Conservation (phyloP, 2,888 invertebrate genomes). For the Hofmannophila pseudospretella region DNA sequence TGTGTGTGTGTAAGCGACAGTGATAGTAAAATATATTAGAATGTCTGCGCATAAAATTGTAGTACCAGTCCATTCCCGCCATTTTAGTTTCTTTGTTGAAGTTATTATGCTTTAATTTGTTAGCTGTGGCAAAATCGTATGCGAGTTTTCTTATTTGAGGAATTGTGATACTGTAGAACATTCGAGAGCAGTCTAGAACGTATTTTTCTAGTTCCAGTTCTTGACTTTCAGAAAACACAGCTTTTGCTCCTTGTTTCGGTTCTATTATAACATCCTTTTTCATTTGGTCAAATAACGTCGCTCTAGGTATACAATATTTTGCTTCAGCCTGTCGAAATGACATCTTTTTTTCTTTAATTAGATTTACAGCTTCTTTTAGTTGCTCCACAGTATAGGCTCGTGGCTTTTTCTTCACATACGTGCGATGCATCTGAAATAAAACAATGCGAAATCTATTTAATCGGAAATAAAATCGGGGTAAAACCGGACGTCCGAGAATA, state of each 20-base stretch:
- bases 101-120: not conserved
- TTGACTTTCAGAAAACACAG: not conserved
- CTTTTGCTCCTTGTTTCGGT: not conserved
- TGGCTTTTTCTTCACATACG: too few species aligned
- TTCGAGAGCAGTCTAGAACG: not conserved
- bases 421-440: too few species aligned
- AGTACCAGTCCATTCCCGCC: too few species aligned
- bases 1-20: too few species aligned
- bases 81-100: constrained; percentile 1
- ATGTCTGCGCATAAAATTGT: too few species aligned
- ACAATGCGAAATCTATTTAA: too few species aligned
- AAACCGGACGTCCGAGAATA: too few species aligned
- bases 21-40: too few species aligned
- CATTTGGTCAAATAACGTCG: constrained; percentile 1
- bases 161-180: not conserved
- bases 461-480: too few species aligned
- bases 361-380: too few species aligned
- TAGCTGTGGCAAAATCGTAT: not conserved
- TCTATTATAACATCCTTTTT: not conserved
- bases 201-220: constrained; percentile 1
- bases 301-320: not conserved
- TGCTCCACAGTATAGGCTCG: too few species aligned
- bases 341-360: not conserved
- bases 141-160: not conserved
- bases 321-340: not conserved